Base-by-base conservation (phyloP, 2,797 vertebrate genomes). In the Clangula hyemalis region DNA sequence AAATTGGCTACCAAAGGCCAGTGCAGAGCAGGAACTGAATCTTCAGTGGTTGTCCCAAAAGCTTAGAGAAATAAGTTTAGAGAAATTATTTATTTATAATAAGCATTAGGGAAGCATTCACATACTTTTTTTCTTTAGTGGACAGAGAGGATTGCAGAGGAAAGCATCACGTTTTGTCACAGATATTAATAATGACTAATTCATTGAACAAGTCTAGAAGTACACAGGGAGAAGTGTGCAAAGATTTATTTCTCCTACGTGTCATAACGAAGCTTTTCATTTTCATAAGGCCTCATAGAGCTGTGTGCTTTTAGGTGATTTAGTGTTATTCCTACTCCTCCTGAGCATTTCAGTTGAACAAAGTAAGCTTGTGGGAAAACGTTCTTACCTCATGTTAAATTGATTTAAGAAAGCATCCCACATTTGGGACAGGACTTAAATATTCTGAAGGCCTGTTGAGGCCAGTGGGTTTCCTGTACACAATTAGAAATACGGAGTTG, bases 351-450 rank as follows among this genome's bases (percentile, higher is more conserved):
- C 64, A 76, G 27, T 30, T 82, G 60, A 85, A 82, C 64, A 73
- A 53, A 62, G 38, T 75, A 82, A 79, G 72, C 30, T 74, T 77
- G 25, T 77, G 65, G 82, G 64, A 57, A 85, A 92, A 80, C 43
- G 9, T 17, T 71, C 90, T 89, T 79, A 58, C 84, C 77, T 92
- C 9, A 30, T 57, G 18, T 87, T 77, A 71, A 92, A 80, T 57
- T 93, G 58, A 82, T 86, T 92, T 83, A 24, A 34, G 85, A 92
- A 92, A 94, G 72, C 85, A 73, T 73, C 57, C 43, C 8, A 19
- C 20, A 30, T 71, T 38, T 77, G 41, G 45, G 53, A 34, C 64
- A 61, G 90, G 32, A 49, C 79, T 57, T 65, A 92, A n/a, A 34
- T 78, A 6, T 53, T 62, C 53, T 49, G 49, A 90, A 81, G 19